Evolutionary conservation across 2,888 invertebrate genomes (phyloP).

Genomic region (Pollenia amentaria): DNA sequence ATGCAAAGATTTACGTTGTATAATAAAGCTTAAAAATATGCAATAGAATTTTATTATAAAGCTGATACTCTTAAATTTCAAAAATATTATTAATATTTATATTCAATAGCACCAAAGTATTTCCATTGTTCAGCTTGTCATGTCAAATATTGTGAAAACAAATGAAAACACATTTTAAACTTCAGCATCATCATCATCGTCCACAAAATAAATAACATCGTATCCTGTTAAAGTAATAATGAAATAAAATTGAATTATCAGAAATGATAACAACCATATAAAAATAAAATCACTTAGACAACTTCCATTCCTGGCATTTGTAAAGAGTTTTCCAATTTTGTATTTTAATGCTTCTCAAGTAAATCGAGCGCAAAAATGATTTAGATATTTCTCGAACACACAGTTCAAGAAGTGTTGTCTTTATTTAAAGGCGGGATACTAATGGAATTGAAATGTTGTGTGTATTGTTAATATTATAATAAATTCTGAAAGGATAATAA

Average conservation of each 20-base stretch:
- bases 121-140: neutral
- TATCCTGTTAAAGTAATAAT: neutral
- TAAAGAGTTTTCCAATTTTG: neutral
- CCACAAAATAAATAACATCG: too few relatives aligned
- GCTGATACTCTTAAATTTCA: too few relatives aligned
- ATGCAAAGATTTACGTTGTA: too few relatives aligned
- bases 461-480: neutral
- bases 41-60: too few relatives aligned
- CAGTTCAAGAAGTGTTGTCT: neutral
- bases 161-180: neutral
- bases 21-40: too few relatives aligned
- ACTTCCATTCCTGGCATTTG: neutral
- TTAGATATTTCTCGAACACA: neutral
- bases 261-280: neutral
- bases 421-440: neutral
- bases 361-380: conserved; percentile 8
- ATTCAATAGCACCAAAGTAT: too few relatives aligned
- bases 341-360: conserved; percentile 17
- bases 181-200: neutral
- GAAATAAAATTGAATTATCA: conserved; percentile 1
- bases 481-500: neutral
- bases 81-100: too few relatives aligned
- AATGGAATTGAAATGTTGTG: neutral
- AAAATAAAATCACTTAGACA: neutral
- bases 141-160: neutral